These are phyloP conservation scores for Drosophila emarginata DNA, from an alignment of 2,888 invertebrate species.

Conservation along the genomic window DNA sequence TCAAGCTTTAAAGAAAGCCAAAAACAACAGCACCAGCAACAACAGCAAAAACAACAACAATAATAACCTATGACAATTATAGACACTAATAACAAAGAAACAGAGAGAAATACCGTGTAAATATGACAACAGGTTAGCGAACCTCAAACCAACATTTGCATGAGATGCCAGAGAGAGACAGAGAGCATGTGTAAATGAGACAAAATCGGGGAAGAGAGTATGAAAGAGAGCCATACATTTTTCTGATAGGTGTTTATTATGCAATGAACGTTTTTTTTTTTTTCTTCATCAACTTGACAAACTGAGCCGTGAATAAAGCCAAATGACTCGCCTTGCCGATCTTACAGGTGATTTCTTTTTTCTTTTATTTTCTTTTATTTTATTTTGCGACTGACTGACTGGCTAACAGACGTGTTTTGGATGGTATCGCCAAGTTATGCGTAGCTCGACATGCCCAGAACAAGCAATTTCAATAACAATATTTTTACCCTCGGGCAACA, in stretches of 20 bases:
- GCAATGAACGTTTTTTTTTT: slow-evolving; percentile 78
- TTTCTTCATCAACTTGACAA: slow-evolving; percentile 70
- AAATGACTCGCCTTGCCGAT: slow-evolving; percentile 43
- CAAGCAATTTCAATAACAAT: slow-evolving; percentile 69
- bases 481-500: slow-evolving; percentile 38
- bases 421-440: slow-evolving; percentile 30
- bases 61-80: slow-evolving; percentile 56
- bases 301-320: slow-evolving; percentile 60
- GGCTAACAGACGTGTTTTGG: slow-evolving; percentile 37
- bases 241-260: slow-evolving; percentile 79
- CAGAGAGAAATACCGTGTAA: slow-evolving; percentile 60
- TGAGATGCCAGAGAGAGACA: slow-evolving; percentile 22
- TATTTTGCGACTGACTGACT: background rate
- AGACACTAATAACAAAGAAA: slow-evolving; percentile 58
- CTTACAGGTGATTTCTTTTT: slow-evolving; percentile 47
- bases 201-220: slow-evolving; percentile 5
- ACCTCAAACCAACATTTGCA: slow-evolving; percentile 62
- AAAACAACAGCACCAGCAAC: slow-evolving; percentile 24
- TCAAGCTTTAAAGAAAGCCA: slow-evolving; percentile 63
- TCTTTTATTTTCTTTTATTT: slow-evolving; percentile 26
- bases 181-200: slow-evolving; percentile 23
- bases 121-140: slow-evolving; percentile 77
- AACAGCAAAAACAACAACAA: background rate
- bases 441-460: slow-evolving; percentile 42
- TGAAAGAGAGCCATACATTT: background rate